A percentile compares a stretch with the other conserved stretches of the same genome.
These are phyloP conservation scores for Mylabris phalerata DNA, from an alignment of 1,140 invertebrate species.

Conservation along the genomic window DNA sequence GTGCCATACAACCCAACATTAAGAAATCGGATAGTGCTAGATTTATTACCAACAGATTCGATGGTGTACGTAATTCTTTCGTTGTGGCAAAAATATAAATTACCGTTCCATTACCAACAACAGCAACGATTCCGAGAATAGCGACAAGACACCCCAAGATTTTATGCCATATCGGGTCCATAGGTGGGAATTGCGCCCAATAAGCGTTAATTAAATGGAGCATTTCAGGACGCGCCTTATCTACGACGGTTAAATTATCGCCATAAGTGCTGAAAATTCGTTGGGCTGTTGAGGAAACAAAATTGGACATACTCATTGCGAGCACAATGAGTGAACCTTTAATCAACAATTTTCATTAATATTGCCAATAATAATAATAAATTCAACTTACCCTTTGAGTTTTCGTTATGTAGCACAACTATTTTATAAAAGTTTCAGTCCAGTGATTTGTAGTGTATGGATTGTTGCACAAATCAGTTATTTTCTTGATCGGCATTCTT, in stretches of 20 bases:
- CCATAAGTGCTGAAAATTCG: conserved; percentile 26
- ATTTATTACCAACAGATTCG: conserved; percentile 79
- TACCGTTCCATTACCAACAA: conserved; percentile 74
- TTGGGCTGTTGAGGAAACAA: conserved; percentile 11
- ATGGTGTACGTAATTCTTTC: conserved; percentile 70
- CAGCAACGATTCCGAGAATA: conserved; percentile 61
- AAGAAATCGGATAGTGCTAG: conserved; percentile 80
- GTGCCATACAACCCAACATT: conserved; percentile 80
- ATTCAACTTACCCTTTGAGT: not conserved
- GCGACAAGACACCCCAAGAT: conserved; percentile 69
- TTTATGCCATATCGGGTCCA: conserved; percentile 73
- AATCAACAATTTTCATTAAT: too few species aligned
- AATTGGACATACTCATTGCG: conserved; percentile 38
- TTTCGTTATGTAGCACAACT: too few species aligned
- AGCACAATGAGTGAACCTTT: conserved; percentile 30
- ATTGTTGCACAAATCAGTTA: not conserved
- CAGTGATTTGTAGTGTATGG: not conserved
- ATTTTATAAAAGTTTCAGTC: not conserved
- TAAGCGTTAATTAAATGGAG: conserved; percentile 62
- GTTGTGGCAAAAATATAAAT: conserved; percentile 77
- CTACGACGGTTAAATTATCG: conserved; percentile 63
- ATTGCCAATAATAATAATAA: conserved; percentile 9
- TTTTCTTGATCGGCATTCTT: not conserved
- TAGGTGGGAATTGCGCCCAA: conserved; percentile 69
- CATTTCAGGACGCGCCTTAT: conserved; percentile 66